Percentiles rank a stretch among this genome's conserved stretches.
phyloP scores from a whole-genome alignment of 2,888 invertebrate genomes.

The Andrena chrysosceles region DNA sequence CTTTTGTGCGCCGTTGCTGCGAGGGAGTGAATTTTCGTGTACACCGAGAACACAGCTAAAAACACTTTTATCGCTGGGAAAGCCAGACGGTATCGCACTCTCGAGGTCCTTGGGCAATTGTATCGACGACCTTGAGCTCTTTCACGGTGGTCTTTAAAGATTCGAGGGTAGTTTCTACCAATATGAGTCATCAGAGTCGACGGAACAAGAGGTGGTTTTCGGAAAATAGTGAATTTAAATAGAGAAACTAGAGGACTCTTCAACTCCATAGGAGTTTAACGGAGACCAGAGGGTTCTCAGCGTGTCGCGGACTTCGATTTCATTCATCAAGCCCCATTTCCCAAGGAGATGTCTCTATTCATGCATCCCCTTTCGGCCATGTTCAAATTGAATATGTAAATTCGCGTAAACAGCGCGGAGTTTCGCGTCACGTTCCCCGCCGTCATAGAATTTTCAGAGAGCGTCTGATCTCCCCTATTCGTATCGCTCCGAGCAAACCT shows the following conservation, averaged over 20 bases:
- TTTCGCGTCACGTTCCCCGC: constrained; percentile 13
- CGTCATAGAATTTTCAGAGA: constrained; percentile 10
- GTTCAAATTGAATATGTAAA: constrained; percentile 39
- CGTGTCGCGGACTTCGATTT: constrained; percentile 24
- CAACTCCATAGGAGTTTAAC: background rate
- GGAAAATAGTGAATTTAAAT: too few relatives aligned
- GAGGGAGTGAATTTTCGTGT: constrained; percentile 22
- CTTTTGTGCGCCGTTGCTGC: background rate
- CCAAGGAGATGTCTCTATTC: constrained; percentile 24
- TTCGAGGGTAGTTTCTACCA: too few relatives aligned
- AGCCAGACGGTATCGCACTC: background rate
- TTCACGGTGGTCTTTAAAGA: too few relatives aligned
- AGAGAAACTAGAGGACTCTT: too few relatives aligned
- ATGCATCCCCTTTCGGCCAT: constrained; percentile 23
- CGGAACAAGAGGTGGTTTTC: too few relatives aligned
- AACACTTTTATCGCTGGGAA: background rate
- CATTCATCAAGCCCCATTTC: constrained; percentile 24
- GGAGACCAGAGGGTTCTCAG: background rate
- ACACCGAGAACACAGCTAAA: background rate
- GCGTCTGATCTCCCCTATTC: background rate
- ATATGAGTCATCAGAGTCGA: too few relatives aligned
- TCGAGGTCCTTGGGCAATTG: background rate
- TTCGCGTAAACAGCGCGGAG: constrained; percentile 27
- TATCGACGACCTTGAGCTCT: too few relatives aligned
- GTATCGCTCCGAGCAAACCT: constrained; percentile 11